Evolutionary conservation across 2,113 vertebrate species (phyloP).

Genomic region (Equus przewalskii): DNA sequence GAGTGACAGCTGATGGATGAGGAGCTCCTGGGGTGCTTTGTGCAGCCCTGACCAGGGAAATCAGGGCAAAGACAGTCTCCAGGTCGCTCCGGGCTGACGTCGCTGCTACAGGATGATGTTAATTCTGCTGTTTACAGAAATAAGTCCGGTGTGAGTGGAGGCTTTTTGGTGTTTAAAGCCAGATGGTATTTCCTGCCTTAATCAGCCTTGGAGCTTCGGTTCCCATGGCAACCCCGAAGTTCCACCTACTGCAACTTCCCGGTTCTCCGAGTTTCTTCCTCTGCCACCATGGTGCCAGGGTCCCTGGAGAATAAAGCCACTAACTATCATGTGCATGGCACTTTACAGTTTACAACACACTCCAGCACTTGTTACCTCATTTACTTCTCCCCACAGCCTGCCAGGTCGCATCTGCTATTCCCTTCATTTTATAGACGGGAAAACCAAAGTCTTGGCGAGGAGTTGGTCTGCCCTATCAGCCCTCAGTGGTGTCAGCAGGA

Average conservation of each 20-base stretch:
- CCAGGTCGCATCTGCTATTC: background rate
- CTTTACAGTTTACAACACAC: slow-evolving; percentile 51
- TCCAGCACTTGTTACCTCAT: background rate
- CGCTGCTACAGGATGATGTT: slow-evolving; percentile 67
- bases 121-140: slow-evolving; percentile 83
- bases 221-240: slow-evolving; percentile 82
- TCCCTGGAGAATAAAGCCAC: slow-evolving; percentile 58
- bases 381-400: background rate
- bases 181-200: slow-evolving; percentile 85
- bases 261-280: slow-evolving; percentile 75
- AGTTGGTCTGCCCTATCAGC: background rate
- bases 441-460: background rate
- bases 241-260: slow-evolving; percentile 81
- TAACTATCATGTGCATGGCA: background rate
- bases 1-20: background rate
- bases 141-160: slow-evolving; percentile 80
- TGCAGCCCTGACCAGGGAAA: slow-evolving; percentile 39
- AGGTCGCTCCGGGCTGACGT: slow-evolving; percentile 48
- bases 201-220: slow-evolving; percentile 80
- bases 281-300: slow-evolving; percentile 21
- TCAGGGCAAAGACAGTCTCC: slow-evolving; percentile 44
- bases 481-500: background rate
- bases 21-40: background rate
- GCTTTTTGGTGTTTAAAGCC: slow-evolving; percentile 81
- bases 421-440: background rate